phyloP scores from a whole-genome alignment of 2,888 invertebrate species.

The Eugnorisma glareosa region DNA sequence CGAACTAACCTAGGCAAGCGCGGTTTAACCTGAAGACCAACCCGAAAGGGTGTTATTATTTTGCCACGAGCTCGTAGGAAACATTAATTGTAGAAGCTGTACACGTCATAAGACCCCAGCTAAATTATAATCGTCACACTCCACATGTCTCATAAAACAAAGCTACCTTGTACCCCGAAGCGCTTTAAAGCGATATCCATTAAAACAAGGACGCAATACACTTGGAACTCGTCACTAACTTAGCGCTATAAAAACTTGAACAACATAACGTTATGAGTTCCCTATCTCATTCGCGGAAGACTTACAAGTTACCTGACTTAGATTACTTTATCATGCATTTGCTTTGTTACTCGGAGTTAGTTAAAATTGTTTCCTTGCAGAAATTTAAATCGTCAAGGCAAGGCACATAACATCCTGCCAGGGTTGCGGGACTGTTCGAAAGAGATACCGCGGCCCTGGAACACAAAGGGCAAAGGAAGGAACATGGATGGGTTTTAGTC shows the following conservation, averaged over 20 bases:
- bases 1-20: not conserved
- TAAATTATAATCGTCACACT: slow-evolving; percentile 35
- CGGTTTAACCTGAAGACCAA: not conserved
- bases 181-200: slow-evolving; percentile 63
- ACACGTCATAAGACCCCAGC: too few relatives aligned
- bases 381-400: not conserved
- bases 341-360: slow-evolving; percentile 28
- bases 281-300: slow-evolving; percentile 54
- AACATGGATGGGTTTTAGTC: too few relatives aligned
- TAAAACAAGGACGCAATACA: slow-evolving; percentile 57
- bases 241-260: slow-evolving; percentile 61
- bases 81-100: not conserved
- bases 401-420: too few relatives aligned
- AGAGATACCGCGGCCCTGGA: too few relatives aligned
- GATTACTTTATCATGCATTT: slow-evolving; percentile 40
- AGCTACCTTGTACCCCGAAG: slow-evolving; percentile 40
- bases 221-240: slow-evolving; percentile 41
- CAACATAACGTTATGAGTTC: slow-evolving; percentile 59
- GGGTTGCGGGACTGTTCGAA: too few relatives aligned
- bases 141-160: slow-evolving; percentile 39
- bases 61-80: not conserved
- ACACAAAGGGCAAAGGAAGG: too few relatives aligned
- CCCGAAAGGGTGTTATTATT: not conserved
- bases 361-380: not conserved
- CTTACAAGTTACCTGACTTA: slow-evolving; percentile 50